Conservation (phyloP, 1,140 invertebrate genomes). For the Dinoponera quadriceps region DNA sequence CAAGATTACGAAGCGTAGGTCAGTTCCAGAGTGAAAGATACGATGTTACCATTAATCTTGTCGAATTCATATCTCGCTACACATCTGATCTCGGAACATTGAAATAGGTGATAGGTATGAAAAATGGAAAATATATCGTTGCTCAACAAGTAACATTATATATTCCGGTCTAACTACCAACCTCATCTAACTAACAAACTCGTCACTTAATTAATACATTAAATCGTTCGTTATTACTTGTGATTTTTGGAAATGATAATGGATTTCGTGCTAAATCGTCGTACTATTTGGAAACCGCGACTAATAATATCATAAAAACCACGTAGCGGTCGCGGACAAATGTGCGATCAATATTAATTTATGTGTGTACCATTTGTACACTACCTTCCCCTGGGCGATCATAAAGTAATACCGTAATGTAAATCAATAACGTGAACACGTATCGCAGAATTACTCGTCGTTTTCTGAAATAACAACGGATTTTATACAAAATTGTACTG, state of each 20-base stretch:
- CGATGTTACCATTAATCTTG: neutral
- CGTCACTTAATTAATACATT: neutral
- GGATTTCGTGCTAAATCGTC: neutral
- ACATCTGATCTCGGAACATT: neutral
- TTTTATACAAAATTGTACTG: too few relatives aligned
- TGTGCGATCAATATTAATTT: neutral
- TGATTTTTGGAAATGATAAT: neutral
- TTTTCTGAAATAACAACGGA: too few relatives aligned
- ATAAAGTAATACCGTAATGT: neutral
- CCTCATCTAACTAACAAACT: neutral
- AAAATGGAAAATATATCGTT: neutral
- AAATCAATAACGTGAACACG: slow-evolving; percentile 2
- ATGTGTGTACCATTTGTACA: too few relatives aligned
- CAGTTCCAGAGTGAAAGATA: neutral
- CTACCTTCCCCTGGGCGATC: neutral
- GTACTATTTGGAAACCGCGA: neutral
- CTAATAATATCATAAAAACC: neutral
- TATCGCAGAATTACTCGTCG: too few relatives aligned
- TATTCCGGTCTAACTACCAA: neutral
- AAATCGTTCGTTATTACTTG: neutral
- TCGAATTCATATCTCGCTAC: neutral
- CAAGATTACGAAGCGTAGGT: slow-evolving; percentile 6
- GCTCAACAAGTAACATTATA: neutral
- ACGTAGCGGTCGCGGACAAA: neutral
- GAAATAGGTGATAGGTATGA: neutral